Base-by-base conservation (phyloP, 2,888 invertebrate species). In the Archips xylosteana region DNA sequence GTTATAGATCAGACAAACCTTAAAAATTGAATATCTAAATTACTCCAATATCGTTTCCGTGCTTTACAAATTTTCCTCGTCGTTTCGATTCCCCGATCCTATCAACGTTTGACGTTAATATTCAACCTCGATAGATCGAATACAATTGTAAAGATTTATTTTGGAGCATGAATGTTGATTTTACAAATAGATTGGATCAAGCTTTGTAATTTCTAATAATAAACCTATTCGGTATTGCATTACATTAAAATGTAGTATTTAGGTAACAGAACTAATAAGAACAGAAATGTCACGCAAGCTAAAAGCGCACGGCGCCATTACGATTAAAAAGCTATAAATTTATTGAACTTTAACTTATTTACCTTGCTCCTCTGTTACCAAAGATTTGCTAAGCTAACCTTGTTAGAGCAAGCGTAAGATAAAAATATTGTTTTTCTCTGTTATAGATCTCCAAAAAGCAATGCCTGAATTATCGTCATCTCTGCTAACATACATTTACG, bases 121-220 rank as follows among this genome's bases (percentile, higher is more conserved):
- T 65, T 65, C 65, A 65, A 65, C 65, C 65, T 65, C 51, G 51
- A 51, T 65, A 51, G 66, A 66, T 54, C 39, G 54, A 66, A 54
- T 57, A 42, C 12, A 49, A 49, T 51, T 36, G 51, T 65, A n/a
- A 51, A n/a, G 15, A 65, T 51, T 36, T 51, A 66, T 66, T 66
- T 23, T 42, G 39, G 66, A 13, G 49, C 51, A 54, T 54, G 39
- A 66, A 39, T 39, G 23, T 54, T 66, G 54, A 66, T 57, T 66
- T 66, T 54, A 65, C 51, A 65, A 65, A 51, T 65, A 15, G 65
- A 65, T 65, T 51, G 36, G 15, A 49, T 51, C 65, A 65, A 15
- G 51, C 15, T 36, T 65, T 49, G 65, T 51, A 51, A 65, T 15
- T 36, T 65, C 1, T 42, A 10, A 15, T 61, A 42, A 15, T 13